These are phyloP conservation scores for Cylloceria caligata DNA, from an alignment of 2,888 invertebrate species.

Conservation along the genomic window DNA sequence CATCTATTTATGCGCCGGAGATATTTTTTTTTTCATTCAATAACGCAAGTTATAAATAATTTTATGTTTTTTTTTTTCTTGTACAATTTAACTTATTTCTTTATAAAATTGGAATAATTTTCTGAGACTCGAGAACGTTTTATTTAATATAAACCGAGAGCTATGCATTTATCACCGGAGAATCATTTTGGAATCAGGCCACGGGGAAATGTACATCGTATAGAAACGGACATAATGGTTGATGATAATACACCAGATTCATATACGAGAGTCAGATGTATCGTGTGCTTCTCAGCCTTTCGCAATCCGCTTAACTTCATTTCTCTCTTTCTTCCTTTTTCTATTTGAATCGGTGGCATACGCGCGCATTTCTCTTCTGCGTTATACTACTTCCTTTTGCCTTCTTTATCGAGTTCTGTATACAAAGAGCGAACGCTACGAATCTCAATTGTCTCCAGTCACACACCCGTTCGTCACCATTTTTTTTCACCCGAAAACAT, in stretches of 20 bases:
- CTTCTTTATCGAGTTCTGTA: conserved; percentile 17
- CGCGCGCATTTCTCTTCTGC: conserved; percentile 10
- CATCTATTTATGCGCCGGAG: not conserved
- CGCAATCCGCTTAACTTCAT: conserved; percentile 58
- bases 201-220: not conserved
- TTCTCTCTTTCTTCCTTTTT: conserved; percentile 31
- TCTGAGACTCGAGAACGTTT: not conserved
- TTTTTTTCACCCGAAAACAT: not conserved
- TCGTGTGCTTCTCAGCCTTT: conserved; percentile 44
- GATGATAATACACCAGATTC: conserved; percentile 34
- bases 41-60: not conserved
- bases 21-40: not conserved
- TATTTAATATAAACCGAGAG: not conserved
- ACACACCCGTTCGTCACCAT: not conserved
- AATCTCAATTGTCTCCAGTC: conserved; percentile 4
- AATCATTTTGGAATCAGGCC: conserved; percentile 8
- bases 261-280: conserved; percentile 34
- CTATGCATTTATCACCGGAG: not conserved
- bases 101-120: not conserved
- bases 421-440: not conserved
- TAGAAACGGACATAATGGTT: conserved; percentile 11
- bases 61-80: too few species aligned
- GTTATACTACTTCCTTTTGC: not conserved
- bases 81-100: too few species aligned
- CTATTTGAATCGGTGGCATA: conserved; percentile 39